A percentile compares a stretch with the other conserved stretches of the same genome.
phyloP scores from a whole-genome alignment of 23 tunicate genomes.

The Trididemnum nubilum region DNA sequence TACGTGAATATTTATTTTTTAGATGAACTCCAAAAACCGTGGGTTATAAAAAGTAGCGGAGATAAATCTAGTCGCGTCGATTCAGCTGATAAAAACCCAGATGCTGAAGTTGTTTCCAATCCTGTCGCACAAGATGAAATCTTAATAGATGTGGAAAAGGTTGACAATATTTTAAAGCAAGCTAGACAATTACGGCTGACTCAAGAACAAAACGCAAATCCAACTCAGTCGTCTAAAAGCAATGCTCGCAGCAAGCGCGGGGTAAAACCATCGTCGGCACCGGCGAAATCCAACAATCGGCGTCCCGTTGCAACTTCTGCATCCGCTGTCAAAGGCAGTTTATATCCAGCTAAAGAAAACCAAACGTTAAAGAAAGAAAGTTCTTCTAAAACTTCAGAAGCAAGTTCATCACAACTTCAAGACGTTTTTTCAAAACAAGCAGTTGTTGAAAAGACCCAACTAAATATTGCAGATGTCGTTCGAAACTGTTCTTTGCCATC shows the following conservation, averaged over 20 bases:
- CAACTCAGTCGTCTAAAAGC: not conserved
- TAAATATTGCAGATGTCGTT: not conserved
- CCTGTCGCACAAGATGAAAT: not conserved
- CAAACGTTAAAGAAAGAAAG: not conserved
- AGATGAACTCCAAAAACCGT: constrained; percentile 19
- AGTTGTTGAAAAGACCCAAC: not conserved
- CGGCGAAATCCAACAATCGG: too few species aligned
- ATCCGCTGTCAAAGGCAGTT: not conserved
- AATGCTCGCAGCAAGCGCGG: not conserved
- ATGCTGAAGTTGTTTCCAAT: not conserved
- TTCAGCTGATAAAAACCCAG: too few species aligned
- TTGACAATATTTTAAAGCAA: constrained; percentile 9
- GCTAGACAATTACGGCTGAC: not conserved
- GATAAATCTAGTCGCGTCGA: not conserved
- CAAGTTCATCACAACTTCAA: not conserved
- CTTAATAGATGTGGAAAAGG: not conserved
- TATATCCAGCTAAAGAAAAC: not conserved
- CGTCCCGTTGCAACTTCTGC: not conserved
- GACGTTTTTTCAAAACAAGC: not conserved
- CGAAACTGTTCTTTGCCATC: not conserved
- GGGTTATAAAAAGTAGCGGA: not conserved
- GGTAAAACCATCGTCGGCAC: not conserved
- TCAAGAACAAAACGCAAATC: not conserved
- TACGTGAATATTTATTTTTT: not conserved
- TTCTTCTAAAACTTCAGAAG: not conserved